Base-by-base conservation (phyloP, 2,113 vertebrate species). In the Misgurnus mizolepis region DNA sequence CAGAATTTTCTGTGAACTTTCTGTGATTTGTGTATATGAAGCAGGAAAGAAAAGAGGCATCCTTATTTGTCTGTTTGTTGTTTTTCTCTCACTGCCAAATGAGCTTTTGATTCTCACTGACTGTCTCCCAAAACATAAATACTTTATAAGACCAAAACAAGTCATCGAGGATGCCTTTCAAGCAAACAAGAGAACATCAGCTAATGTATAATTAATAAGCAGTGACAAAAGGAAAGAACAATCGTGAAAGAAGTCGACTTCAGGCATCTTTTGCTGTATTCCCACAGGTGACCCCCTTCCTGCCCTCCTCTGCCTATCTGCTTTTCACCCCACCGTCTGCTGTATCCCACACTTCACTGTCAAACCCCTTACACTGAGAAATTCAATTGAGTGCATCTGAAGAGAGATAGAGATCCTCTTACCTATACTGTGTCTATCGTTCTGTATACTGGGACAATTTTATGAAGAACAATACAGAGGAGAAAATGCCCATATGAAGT, bases 161-260 rank as follows among this genome's bases (percentile, higher is more conserved):
- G 86, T 79, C 80, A 80, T 83, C 77, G 79, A 83, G 79, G 84
- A 90, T 85, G 70, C 73, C 87, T 92, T 92, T 91, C 88, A 89
- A 85, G 82, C 85, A 83, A 90, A 90, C 85, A 91, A 85, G 86
- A 84, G 87, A 89, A 90, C 85, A 50, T 84, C 84, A 78, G 65
- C 84, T 87, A 89, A 93, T 93, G 91, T 92, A 93, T 93, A 94
- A 93, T 93, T 93, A 92, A 94, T 93, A 91, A 90, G 90, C 78
- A 82, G 89, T 82, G 90, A 92, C 90, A 91, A 92, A 92, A 92
- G 89, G 88, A 90, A 92, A 91, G 88, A 92, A 89, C 88, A 88
- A 89, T 91, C 88, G 90, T 88, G 89, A 92, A 91, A 93, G 89
- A 87, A 85, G 85, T 61, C 71, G 84, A 88, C 88, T 92, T 88